Percentiles rank a stretch among this genome's conserved stretches.
phyloP scores from a whole-genome alignment of 1,140 invertebrate genomes.

The Drosophila bocqueti region DNA sequence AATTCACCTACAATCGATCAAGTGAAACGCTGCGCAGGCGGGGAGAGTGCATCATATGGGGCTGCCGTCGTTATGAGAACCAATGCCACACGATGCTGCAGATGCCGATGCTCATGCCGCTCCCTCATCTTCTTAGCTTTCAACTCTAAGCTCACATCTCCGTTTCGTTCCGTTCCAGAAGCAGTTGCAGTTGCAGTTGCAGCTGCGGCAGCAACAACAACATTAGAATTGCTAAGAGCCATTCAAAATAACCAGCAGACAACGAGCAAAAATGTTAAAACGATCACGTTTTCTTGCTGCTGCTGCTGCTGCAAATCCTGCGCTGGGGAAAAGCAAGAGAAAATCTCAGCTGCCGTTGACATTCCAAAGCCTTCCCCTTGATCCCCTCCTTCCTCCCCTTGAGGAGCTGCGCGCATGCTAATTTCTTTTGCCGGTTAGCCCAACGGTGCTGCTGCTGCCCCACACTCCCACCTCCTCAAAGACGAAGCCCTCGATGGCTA shows the following conservation, averaged over 20 bases:
- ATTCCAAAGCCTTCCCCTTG: slow-evolving; percentile 56
- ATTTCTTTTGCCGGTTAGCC: slow-evolving; percentile 61
- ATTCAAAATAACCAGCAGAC: slow-evolving; percentile 71
- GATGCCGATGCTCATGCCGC: slow-evolving; percentile 2
- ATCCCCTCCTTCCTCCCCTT: neutral
- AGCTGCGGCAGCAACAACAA: slow-evolving; percentile 51
- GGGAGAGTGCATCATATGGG: slow-evolving; percentile 52
- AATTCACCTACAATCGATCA: slow-evolving; percentile 70
- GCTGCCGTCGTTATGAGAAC: slow-evolving; percentile 52
- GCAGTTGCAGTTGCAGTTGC: slow-evolving; percentile 41
- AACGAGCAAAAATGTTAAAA: slow-evolving; percentile 81
- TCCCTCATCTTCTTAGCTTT: slow-evolving; percentile 13
- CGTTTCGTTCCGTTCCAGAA: slow-evolving; percentile 7
- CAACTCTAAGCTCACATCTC: slow-evolving; percentile 3
- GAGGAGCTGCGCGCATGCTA: slow-evolving; percentile 70
- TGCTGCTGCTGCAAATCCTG: slow-evolving; percentile 24
- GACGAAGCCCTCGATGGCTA: slow-evolving; percentile 60
- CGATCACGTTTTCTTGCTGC: slow-evolving; percentile 77
- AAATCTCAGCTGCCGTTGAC: slow-evolving; percentile 82
- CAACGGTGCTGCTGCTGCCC: slow-evolving; percentile 27
- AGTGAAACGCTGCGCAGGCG: slow-evolving; percentile 48
- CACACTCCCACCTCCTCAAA: neutral
- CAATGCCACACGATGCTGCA: slow-evolving; percentile 12
- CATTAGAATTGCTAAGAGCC: slow-evolving; percentile 82
- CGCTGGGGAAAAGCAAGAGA: slow-evolving; percentile 39